Base-by-base conservation (phyloP, 1,140 invertebrate species). In the Papilio polytes region DNA sequence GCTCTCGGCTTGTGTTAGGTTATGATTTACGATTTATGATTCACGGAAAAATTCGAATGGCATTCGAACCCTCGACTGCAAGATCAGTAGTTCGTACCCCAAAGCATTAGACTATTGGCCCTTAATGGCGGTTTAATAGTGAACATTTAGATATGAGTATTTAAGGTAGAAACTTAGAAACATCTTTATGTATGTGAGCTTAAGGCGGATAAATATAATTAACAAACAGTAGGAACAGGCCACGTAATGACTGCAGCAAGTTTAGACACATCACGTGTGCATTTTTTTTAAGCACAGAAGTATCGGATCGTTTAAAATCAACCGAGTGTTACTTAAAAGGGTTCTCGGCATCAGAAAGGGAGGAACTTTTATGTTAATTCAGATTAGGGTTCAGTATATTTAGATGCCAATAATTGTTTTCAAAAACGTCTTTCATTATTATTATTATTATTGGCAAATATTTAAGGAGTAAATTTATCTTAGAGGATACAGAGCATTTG, bases 261-360 rank as follows among this genome's bases (percentile, higher is more conserved):
- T 31, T 74, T n/a, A 36, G 70, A 44, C 31, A 73, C 70, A 74
- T 44, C 36, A 44, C 76, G 53, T 78, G 74, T 77, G n/a, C 48
- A 56, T 78, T 36, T 36, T 56, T 31, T 56, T 22, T 41, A 10
- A 36, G 9, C 2, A 36, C 48, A 78, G 63, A 22, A 79, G 81
- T 72, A 66, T 63, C 83, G 85, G 80, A 63, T 86, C 82, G 83
- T 74, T 85, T 81, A 83, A 78, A 84, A 77, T 84, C 82, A 84
- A 79, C 82, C 84, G 78, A 81, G 80, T 86, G 82, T 85, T 81
- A 74, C 80, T 74, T 81, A 81, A 86, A 86, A 83, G 85, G 85
- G 84, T 86, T 86, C 81, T 63, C 22, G 56, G 80, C 56, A 26
- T 26, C 26, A 9, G 48, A 74, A 48, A 66, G 41, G 53, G 20